Evolutionary conservation across 2,797 vertebrate species (phyloP).

Genomic region (Tympanoctomys barrerae): DNA sequence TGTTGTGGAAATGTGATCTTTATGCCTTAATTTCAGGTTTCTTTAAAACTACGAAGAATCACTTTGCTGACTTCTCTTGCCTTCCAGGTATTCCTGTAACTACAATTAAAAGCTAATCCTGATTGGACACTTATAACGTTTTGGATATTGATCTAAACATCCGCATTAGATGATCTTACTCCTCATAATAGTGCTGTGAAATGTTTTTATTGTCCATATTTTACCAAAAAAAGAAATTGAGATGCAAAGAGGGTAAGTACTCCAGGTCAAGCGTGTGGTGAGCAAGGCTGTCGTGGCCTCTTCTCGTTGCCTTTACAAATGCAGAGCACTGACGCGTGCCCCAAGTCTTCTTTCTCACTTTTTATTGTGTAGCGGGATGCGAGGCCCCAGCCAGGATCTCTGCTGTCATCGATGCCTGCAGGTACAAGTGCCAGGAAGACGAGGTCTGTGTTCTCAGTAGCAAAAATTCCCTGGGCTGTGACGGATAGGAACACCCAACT

Average conservation of each 20-base stretch:
- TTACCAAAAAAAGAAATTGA: conserved; percentile 65
- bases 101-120: conserved; percentile 19
- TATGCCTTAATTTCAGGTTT: background rate
- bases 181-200: conserved; percentile 27
- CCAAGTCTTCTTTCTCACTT: background rate
- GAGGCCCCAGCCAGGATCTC: background rate
- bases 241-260: background rate
- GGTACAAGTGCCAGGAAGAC: background rate
- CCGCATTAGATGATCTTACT: conserved; percentile 52
- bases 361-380: background rate
- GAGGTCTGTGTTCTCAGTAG: background rate
- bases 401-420: background rate
- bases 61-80: background rate
- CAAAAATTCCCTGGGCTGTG: background rate
- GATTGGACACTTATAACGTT: conserved; percentile 20
- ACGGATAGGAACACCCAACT: background rate
- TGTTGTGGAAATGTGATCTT: background rate
- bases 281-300: background rate
- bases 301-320: conserved; percentile 15
- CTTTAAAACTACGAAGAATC: background rate
- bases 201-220: conserved; percentile 56
- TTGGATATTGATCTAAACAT: conserved; percentile 15
- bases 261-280: conserved; percentile 32
- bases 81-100: background rate
- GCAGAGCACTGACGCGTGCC: background rate